phyloP scores from a whole-genome alignment of 2,888 invertebrate species.

The Philereme transversata region DNA sequence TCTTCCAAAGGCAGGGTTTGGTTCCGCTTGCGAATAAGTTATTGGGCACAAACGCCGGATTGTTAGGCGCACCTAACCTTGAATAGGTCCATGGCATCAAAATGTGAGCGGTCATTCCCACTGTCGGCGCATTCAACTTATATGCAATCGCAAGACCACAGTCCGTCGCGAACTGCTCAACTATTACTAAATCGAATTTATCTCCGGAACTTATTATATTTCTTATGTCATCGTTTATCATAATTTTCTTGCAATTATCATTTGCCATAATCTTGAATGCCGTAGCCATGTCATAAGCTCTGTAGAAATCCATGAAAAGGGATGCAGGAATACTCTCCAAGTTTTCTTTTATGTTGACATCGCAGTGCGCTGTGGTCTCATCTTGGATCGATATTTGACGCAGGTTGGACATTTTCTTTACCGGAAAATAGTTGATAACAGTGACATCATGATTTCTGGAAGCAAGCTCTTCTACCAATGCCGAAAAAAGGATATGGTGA shows the following conservation, averaged over 20 bases:
- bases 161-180: slow-evolving; percentile 83
- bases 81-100: slow-evolving; percentile 83
- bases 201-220: slow-evolving; percentile 44
- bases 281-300: slow-evolving; percentile 35
- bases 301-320: slow-evolving; percentile 33
- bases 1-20: slow-evolving; percentile 66
- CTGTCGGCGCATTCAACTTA: slow-evolving; percentile 75
- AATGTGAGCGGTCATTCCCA: slow-evolving; percentile 79
- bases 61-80: slow-evolving; percentile 82
- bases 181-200: slow-evolving; percentile 81
- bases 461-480: slow-evolving; percentile 52
- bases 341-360: slow-evolving; percentile 34
- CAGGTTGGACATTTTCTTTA: slow-evolving; percentile 56
- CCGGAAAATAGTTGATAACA: slow-evolving; percentile 59
- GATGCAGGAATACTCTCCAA: slow-evolving; percentile 29
- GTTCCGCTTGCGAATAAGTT: slow-evolving; percentile 73
- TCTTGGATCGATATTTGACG: slow-evolving; percentile 54
- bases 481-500: slow-evolving; percentile 49
- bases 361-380: slow-evolving; percentile 29
- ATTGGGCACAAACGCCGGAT: slow-evolving; percentile 82
- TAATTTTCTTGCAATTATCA: slow-evolving; percentile 44
- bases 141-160: slow-evolving; percentile 82
- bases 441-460: slow-evolving; percentile 56
- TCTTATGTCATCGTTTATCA: slow-evolving; percentile 42
- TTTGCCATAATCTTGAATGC: slow-evolving; percentile 41